Evolutionary conservation across 2,797 vertebrate species (phyloP), one percentile per base, ranked within the genome.

Genomic region (Crocodylus rhombifer): DNA sequence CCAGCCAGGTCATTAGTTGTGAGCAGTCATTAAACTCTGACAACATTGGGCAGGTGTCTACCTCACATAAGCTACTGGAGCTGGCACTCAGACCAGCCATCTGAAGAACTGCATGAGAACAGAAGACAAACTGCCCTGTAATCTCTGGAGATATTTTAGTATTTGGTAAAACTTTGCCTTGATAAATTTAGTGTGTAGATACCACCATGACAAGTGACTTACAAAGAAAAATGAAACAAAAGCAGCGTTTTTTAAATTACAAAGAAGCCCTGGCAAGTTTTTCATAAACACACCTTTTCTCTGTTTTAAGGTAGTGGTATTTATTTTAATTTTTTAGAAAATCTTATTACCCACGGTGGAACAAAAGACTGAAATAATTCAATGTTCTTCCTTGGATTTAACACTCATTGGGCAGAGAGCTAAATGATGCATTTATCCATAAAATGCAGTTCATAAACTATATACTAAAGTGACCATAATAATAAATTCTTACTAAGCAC

Each of bases 281-380:
- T 28, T 23, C 58, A 36, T 3, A 23, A 3, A 1, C 23, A 55
- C 0, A 2, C 21, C 16, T 84, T 1, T 51, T 51, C 0, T 51
- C 42, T 63, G 26, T 69, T 62, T 71, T 13, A 63, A 30, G 42
- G n/a, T 77, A 58, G 3, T 13, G 10, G 28, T 56, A 20, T 79
- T 42, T 36, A 51, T 11, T 80, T 63, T 51, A 0, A 0, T 25
- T 25, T 18, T 80, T 58, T 77, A 6, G 36, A 67, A 81, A 69
- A 36, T 21, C 11, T 36, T 36, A 21, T 21, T 69, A 23, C 20
- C 36, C 42, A 51, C 42, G 10, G 42, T 11, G 36, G 61, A 75
- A 85, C 79, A 82, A 69, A 36, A 69, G 36, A 3, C 15, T 73
- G 63, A 36, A 90, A 9, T 55, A 80, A 71, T 58, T 57, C 81